Evolutionary conservation across 2,113 vertebrate genomes (phyloP).

Genomic region (Hippopotamus amphibius): DNA sequence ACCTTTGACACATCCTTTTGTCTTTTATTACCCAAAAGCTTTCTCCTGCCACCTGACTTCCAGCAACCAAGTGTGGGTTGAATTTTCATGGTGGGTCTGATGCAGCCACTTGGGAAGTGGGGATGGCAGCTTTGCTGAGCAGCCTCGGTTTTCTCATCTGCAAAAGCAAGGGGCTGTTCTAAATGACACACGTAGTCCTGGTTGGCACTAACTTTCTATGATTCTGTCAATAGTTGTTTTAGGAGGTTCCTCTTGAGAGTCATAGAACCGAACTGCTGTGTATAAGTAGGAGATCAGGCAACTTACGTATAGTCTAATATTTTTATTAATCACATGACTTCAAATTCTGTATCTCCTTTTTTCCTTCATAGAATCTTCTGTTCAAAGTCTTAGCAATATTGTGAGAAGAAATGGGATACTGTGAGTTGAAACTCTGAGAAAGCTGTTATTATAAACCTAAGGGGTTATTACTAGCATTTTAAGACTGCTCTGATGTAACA

Average conservation of each 20-base stretch:
- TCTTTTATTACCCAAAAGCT: not conserved
- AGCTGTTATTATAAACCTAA: constrained; percentile 9
- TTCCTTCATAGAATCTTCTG: not conserved
- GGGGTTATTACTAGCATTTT: not conserved
- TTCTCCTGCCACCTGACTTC: not conserved
- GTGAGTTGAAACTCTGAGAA: not conserved
- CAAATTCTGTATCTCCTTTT: not conserved
- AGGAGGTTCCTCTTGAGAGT: not conserved
- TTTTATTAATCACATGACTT: constrained; percentile 30
- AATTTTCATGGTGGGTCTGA: not conserved
- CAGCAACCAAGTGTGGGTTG: not conserved
- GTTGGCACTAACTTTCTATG: not conserved
- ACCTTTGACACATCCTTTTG: not conserved
- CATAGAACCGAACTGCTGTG: not conserved
- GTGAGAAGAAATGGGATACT: not conserved
- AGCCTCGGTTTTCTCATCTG: not conserved
- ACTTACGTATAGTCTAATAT: not conserved
- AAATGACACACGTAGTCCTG: not conserved
- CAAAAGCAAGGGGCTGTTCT: not conserved
- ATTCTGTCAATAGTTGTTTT: constrained; percentile 23
- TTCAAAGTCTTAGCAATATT: constrained; percentile 32
- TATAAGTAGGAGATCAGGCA: not conserved
- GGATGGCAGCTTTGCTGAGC: not conserved
- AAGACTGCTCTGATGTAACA: constrained; percentile 23
- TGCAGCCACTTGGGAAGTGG: not conserved